Evolutionary conservation across 2,888 invertebrate species (phyloP).

Genomic region (Amphipoea oculea): DNA sequence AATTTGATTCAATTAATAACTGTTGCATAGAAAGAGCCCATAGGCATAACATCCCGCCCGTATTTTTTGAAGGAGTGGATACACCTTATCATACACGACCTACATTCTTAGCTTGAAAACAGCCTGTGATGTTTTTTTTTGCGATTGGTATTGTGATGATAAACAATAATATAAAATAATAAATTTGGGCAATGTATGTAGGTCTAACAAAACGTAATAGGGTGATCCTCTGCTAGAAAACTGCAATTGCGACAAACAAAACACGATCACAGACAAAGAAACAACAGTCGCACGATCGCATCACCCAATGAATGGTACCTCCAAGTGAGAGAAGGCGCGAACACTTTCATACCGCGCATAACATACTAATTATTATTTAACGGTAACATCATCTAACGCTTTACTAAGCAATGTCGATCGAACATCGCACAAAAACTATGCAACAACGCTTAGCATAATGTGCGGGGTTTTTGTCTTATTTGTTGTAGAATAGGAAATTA

Average conservation of each 20-base stretch:
- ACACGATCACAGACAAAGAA: neutral
- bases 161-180: neutral
- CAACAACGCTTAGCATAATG: conserved; percentile 21
- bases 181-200: no score
- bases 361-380: conserved; percentile 59
- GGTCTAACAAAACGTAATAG: neutral
- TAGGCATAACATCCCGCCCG: neutral
- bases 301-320: conserved; percentile 21
- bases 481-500: conserved; percentile 43
- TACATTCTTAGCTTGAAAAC: neutral
- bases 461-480: conserved; percentile 30
- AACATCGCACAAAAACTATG: conserved; percentile 41
- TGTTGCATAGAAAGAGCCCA: neutral
- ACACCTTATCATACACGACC: neutral
- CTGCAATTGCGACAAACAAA: neutral
- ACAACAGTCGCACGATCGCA: neutral
- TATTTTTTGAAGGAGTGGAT: neutral
- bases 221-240: no score
- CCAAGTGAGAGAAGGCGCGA: conserved; percentile 15
- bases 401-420: conserved; percentile 38
- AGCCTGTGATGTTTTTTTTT: no score
- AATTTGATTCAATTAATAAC: neutral
- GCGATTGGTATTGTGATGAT: neutral
- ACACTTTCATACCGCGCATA: conserved; percentile 63
- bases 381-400: conserved; percentile 44